Evolutionary conservation across 2,888 invertebrate species (phyloP).

Genomic region (Calliopum simillimum): DNA sequence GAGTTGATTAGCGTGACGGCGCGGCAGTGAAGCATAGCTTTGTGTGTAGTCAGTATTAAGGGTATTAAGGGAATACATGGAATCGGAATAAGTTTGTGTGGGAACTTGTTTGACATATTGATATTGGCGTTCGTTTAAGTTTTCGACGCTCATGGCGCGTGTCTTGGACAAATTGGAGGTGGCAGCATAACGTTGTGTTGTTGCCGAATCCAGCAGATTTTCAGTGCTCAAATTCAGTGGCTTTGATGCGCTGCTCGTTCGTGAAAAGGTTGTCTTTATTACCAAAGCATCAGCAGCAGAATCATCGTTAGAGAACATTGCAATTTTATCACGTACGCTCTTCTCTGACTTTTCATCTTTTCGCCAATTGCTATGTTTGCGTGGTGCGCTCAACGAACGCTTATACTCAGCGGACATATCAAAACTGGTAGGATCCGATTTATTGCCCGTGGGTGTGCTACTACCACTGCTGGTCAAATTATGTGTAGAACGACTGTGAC

Average conservation of each 20-base stretch:
- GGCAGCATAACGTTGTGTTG: constrained; percentile 42
- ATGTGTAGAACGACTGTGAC: constrained; percentile 52
- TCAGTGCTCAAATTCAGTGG: constrained; percentile 66
- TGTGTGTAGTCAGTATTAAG: constrained; percentile 57
- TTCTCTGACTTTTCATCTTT: constrained; percentile 84
- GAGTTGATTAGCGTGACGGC: constrained; percentile 50
- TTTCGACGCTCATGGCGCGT: constrained; percentile 71
- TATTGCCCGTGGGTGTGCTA: constrained; percentile 45
- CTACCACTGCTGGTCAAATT: constrained; percentile 48
- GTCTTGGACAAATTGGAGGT: constrained; percentile 64
- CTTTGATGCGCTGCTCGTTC: constrained; percentile 51
- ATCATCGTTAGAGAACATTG: constrained; percentile 80
- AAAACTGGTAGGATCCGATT: constrained; percentile 44
- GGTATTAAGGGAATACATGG: constrained; percentile 64
- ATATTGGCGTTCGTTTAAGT: constrained; percentile 67
- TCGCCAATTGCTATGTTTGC: constrained; percentile 69
- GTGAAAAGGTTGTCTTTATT: constrained; percentile 46
- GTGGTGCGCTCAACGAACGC: constrained; percentile 60
- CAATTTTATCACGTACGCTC: constrained; percentile 87
- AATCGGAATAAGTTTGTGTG: constrained; percentile 60
- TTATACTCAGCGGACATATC: constrained; percentile 54
- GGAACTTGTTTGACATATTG: constrained; percentile 61
- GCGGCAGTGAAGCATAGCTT: constrained; percentile 56
- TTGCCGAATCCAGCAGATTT: constrained; percentile 56
- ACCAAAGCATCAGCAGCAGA: constrained; percentile 42